Evolutionary conservation across 2,113 vertebrate species (phyloP).

Genomic region (Sturnira hondurensis): DNA sequence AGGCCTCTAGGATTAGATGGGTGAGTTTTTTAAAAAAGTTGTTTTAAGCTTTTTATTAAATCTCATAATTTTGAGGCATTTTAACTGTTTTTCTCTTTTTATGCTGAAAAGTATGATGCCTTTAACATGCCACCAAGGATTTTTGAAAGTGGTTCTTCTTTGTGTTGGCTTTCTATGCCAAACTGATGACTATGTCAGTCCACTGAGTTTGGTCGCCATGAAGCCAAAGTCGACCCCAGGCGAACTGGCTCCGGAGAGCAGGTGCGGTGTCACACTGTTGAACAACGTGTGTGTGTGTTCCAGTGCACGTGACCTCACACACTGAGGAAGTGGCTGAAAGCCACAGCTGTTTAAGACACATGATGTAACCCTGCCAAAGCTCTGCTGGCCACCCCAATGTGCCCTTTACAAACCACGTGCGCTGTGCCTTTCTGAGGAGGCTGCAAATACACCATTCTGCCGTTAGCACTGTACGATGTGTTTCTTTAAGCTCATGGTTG

Average conservation of each 20-base stretch:
- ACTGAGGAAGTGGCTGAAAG: background rate
- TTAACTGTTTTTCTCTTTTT: background rate
- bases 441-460: slow-evolving; percentile 50
- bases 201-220: background rate
- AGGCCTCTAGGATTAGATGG: slow-evolving; percentile 16
- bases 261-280: background rate
- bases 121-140: slow-evolving; percentile 21
- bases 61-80: background rate
- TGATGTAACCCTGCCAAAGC: background rate
- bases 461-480: background rate
- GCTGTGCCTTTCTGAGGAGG: background rate
- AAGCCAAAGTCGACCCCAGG: background rate
- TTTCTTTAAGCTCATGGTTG: slow-evolving; percentile 28
- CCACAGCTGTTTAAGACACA: background rate
- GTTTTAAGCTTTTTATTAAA: slow-evolving; percentile 16
- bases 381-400: background rate
- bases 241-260: background rate
- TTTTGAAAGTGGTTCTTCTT: background rate
- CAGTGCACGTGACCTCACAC: background rate
- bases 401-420: slow-evolving; percentile 9
- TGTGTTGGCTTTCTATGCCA: background rate
- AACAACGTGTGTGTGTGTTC: background rate
- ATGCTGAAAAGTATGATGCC: background rate
- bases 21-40: background rate
- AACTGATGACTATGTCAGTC: background rate